Conservation (phyloP, 1,140 invertebrate species). For the Leucophenga varia region DNA sequence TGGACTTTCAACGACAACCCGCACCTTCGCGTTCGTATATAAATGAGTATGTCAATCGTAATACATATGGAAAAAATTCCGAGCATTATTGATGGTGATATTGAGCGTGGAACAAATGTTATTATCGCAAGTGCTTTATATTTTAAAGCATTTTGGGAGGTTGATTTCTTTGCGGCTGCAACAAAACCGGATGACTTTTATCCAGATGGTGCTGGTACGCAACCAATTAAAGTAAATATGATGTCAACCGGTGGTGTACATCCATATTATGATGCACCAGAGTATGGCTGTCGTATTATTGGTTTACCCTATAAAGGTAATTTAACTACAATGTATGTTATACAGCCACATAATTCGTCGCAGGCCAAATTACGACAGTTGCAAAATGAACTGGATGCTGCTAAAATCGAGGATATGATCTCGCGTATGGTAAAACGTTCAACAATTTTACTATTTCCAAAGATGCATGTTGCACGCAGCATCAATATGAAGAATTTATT, state of each 20-base stretch:
- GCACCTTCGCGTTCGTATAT: conserved; percentile 58
- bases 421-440: conserved; percentile 56
- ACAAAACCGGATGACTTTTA: conserved; percentile 59
- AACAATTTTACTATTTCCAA: conserved; percentile 64
- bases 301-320: conserved; percentile 72
- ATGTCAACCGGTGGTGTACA: conserved; percentile 63
- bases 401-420: conserved; percentile 61
- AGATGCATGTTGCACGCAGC: conserved; percentile 66
- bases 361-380: conserved; percentile 57
- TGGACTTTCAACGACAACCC: conserved; percentile 61
- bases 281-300: conserved; percentile 62
- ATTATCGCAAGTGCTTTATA: conserved; percentile 76
- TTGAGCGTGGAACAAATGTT: conserved; percentile 60
- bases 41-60: conserved; percentile 68
- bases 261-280: conserved; percentile 38
- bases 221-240: conserved; percentile 61
- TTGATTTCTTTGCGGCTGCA: conserved; percentile 64
- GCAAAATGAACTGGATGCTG: conserved; percentile 58
- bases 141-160: conserved; percentile 76
- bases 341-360: conserved; percentile 64
- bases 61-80: conserved; percentile 68
- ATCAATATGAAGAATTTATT: conserved; percentile 61
- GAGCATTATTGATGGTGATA: conserved; percentile 59
- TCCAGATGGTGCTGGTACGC: conserved; percentile 54
- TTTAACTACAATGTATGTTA: conserved; percentile 68